Percentiles rank a stretch among this genome's conserved stretches.
Conservation (phyloP, 2,797 vertebrate genomes). For the Pseudocheirus occidentalis region DNA sequence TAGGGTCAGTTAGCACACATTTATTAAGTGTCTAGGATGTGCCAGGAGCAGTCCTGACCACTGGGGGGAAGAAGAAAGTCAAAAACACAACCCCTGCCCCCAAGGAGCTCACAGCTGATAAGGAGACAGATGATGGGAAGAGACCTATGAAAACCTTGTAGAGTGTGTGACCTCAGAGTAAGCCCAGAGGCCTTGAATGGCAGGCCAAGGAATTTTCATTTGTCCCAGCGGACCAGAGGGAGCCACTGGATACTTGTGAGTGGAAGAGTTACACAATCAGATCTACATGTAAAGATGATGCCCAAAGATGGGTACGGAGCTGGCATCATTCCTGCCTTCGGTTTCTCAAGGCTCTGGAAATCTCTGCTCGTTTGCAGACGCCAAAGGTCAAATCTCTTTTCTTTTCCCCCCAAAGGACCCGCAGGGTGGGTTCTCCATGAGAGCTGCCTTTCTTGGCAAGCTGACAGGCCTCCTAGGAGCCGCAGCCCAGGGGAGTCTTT, state of each 20-base stretch:
- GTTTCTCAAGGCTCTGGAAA: neutral
- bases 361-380: neutral
- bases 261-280: neutral
- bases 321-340: neutral
- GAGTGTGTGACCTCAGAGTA: too few relatives aligned
- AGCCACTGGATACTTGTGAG: neutral
- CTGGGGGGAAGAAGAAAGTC: neutral
- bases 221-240: neutral
- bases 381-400: conserved; percentile 4
- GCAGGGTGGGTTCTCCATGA: conserved; percentile 5
- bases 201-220: neutral
- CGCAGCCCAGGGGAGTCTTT: conserved; percentile 66
- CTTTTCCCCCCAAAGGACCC: conserved; percentile 2
- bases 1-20: neutral
- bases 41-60: neutral
- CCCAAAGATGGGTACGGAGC: neutral
- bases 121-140: neutral
- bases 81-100: neutral
- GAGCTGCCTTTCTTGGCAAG: conserved; percentile 58
- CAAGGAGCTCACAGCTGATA: neutral
- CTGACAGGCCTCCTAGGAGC: conserved; percentile 60
- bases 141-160: neutral
- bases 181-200: neutral
- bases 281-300: neutral
- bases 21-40: neutral